Evolutionary conservation across 2,888 invertebrate species (phyloP), one percentile per base, ranked within the genome.

Genomic region (Yponomeuta evonymella): DNA sequence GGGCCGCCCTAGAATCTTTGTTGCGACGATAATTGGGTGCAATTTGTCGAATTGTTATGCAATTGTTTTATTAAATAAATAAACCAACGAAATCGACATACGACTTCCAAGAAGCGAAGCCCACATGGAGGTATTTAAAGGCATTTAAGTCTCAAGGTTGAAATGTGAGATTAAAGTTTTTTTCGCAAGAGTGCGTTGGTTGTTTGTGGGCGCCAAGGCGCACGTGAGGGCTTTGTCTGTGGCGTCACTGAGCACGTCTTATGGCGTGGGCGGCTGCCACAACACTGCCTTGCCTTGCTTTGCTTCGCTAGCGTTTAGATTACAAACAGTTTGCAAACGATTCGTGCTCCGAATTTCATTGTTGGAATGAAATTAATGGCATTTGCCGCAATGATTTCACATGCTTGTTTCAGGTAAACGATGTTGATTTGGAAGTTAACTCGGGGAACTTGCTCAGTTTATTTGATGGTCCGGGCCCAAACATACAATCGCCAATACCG

Each of bases 121-220:
- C 51, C 51, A 58, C 51, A 51, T 58, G 15, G 15, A 58, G 15
- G 3, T 83, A 85, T 86, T 87, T 86, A 87, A 85, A 88, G 84
- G 87, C 83, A 85, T 89, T 68, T 89, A 86, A 87, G 85, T 86
- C 83, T 87, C 90, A 91, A 92, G 90, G 91, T 88, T 88, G 80
- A 77, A 80, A 79, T 84, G 79, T 82, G 81, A 88, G 85, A 86
- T 82, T 83, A 79, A 83, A 83, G 81, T 84, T 90, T 89, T 87
- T 92, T 91, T 92, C 88, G 90, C 90, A 90, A 90, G 85, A 85
- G 81, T 88, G 85, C 78, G 82, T 79, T 77, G 82, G 90, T 89
- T 85, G 91, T 90, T 81, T 79, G 91, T 90, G 90, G 90, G 90
- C 87, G 89, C 51, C 51, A 58, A 58, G 51, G 51, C 84, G 86